These are phyloP conservation scores for Meiosimyza decipiens DNA, from an alignment of 2,888 invertebrate species.

Conservation along the genomic window DNA sequence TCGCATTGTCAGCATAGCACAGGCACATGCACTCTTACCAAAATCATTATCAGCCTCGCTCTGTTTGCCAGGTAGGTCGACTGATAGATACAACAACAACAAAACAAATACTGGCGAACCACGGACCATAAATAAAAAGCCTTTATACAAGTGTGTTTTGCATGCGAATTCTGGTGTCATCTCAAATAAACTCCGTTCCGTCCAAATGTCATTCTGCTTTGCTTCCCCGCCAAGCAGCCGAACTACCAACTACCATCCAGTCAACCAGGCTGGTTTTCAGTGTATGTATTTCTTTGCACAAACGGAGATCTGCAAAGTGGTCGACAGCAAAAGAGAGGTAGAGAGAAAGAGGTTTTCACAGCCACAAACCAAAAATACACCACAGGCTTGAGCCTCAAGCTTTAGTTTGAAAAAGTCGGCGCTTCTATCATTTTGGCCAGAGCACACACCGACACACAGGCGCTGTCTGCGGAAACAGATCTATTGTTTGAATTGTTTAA, in stretches of 20 bases:
- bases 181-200: conserved; percentile 17
- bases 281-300: conserved; percentile 23
- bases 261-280: conserved; percentile 3
- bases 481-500: conserved; percentile 32
- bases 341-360: conserved; percentile 11
- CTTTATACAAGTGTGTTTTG: conserved; percentile 27
- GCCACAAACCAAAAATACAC: conserved; percentile 22
- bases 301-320: conserved; percentile 22
- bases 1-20: conserved; percentile 29
- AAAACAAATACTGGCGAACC: background rate
- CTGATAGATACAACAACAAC: background rate
- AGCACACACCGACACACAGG: conserved; percentile 10
- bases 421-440: conserved; percentile 28
- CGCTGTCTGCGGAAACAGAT: background rate
- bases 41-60: background rate
- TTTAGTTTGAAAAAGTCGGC: conserved; percentile 22
- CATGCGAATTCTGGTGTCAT: conserved; percentile 30
- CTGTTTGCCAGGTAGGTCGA: conserved; percentile 6
- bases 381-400: conserved; percentile 4
- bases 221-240: background rate
- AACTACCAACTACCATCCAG: conserved; percentile 6
- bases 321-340: background rate
- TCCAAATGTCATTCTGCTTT: conserved; percentile 11
- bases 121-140: conserved; percentile 33
- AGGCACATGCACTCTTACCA: background rate